These are phyloP conservation scores for Elmis aenea DNA, from an alignment of 2,888 invertebrate genomes.

Conservation along the genomic window DNA sequence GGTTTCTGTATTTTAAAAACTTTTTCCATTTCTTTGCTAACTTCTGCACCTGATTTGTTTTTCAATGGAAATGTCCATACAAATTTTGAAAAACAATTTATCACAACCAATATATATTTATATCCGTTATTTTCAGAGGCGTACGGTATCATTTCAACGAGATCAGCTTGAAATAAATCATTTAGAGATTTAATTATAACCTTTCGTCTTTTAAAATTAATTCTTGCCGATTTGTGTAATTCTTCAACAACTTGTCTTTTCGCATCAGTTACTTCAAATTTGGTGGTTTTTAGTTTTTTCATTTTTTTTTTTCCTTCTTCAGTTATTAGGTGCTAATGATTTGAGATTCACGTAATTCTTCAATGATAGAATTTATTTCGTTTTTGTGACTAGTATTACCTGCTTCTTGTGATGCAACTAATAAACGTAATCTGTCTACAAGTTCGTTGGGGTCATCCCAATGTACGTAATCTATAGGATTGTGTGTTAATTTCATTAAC, in stretches of 20 bases:
- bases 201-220: conserved; percentile 33
- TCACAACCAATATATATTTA: conserved; percentile 34
- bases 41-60: conserved; percentile 29
- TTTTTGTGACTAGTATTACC: conserved; percentile 31
- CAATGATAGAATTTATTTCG: conserved; percentile 38
- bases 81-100: no score
- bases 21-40: conserved; percentile 27
- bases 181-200: conserved; percentile 35
- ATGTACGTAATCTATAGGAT: conserved; percentile 14
- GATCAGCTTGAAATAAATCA: conserved; percentile 43
- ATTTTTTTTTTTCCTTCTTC: no score
- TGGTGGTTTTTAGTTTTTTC: no score
- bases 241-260: conserved; percentile 24
- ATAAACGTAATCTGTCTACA: conserved; percentile 30
- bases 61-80: conserved; percentile 34
- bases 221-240: conserved; percentile 34
- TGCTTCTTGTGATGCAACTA: conserved; percentile 31
- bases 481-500: conserved; percentile 1
- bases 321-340: conserved; percentile 18
- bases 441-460: conserved; percentile 29
- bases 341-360: conserved; percentile 26
- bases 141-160: conserved; percentile 37
- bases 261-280: no score
- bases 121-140: conserved; percentile 31
- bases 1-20: conserved; percentile 31